Evolutionary conservation across 2,797 vertebrate species (phyloP), one percentile per base, ranked within the genome.

Genomic region (Bradypodion pumilum): DNA sequence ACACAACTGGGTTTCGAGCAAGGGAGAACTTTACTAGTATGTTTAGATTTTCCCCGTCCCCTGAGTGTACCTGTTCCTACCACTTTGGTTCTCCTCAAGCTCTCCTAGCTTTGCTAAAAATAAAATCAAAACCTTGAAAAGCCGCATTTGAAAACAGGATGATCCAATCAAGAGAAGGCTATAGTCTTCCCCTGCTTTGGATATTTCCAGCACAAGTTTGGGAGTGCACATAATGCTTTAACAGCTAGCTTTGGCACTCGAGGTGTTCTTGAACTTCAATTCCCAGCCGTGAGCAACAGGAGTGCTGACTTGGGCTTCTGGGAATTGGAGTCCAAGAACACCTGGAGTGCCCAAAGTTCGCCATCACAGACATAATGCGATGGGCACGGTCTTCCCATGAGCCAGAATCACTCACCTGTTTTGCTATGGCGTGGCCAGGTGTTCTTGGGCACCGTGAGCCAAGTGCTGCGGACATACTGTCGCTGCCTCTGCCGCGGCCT

Each of bases 341-440:
- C n/a, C n/a, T n/a, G n/a, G n/a, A n/a, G n/a, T n/a, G n/a, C n/a
- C n/a, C n/a, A n/a, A n/a, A n/a, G n/a, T n/a, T n/a, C n/a, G n/a
- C n/a, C n/a, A n/a, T n/a, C n/a, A n/a, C n/a, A n/a, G n/a, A n/a
- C n/a, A n/a, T n/a, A n/a, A n/a, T n/a, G n/a, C n/a, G n/a, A n/a
- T n/a, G n/a, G 49, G 3, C 49, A 52, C 9, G 2, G 16, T 0
- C 9, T 9, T 52, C 49, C 9, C 16, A 15, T 52, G 49, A 52
- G 3, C 49, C 9, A 10, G 49, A 52, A 52, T 21, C 44, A 16
- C 94, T 95, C 91, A 98, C 98, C 98, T 95, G 98, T 97, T 78
- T 97, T 98, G 93, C 96, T 97, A 87, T 97, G 99, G 79, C 98
- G 98, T 60, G 98, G 98, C 98, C 98, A 99, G 5, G 97, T 97